Evolutionary conservation across 2,113 vertebrate genomes (phyloP).

Genomic region (Amphiprion percula): DNA sequence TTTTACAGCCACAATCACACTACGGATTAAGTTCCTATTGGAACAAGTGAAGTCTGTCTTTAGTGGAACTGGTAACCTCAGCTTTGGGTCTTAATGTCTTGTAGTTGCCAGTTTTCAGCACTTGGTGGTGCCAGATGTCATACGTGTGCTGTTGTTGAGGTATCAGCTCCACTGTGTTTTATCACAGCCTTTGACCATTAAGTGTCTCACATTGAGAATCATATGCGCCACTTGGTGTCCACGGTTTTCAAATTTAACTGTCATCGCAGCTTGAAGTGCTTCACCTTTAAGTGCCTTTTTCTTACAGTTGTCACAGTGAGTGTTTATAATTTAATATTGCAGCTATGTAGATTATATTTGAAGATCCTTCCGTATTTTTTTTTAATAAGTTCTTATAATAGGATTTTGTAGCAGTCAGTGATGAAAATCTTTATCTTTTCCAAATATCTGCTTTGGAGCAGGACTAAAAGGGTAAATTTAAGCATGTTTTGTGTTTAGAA

Average conservation of each 20-base stretch:
- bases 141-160: neutral
- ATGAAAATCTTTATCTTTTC: neutral
- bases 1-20: neutral
- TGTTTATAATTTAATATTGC: conserved; percentile 32
- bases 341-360: conserved; percentile 1
- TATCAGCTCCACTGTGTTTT: neutral
- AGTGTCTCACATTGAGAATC: conserved; percentile 77
- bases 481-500: neutral
- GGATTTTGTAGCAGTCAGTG: neutral
- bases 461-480: neutral
- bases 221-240: conserved; percentile 5
- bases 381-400: neutral
- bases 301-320: conserved; percentile 10
- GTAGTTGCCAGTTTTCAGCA: conserved; percentile 49
- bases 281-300: conserved; percentile 35
- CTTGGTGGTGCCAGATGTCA: conserved; percentile 43
- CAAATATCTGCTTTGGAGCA: neutral
- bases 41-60: conserved; percentile 35
- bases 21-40: conserved; percentile 16
- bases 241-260: conserved; percentile 24
- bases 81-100: conserved; percentile 1
- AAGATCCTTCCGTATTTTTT: neutral
- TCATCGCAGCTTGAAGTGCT: conserved; percentile 3
- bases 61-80: conserved; percentile 1
- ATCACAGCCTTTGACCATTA: conserved; percentile 10